Conservation (phyloP, 2,888 invertebrate species). For the Sussaba pulchella region DNA sequence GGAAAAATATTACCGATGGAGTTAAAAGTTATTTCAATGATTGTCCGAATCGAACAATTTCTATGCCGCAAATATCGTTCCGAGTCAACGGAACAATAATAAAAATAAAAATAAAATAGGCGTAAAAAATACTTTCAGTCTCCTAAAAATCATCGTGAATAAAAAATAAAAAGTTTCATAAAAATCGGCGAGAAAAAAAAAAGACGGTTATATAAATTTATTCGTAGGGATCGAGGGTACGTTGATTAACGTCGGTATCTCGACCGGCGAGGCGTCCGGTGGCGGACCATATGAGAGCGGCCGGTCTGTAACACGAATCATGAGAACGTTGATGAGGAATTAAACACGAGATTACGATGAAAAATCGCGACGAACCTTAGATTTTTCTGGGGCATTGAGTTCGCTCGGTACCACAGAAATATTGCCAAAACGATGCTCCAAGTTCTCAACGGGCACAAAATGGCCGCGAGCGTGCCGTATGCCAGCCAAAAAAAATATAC, state of each 20-base stretch:
- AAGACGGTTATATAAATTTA: conserved; percentile 14
- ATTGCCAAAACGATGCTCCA: conserved; percentile 91
- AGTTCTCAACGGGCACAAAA: conserved; percentile 92
- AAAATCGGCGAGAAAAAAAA: conserved; percentile 23
- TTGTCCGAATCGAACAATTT: conserved; percentile 27
- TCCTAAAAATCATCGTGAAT: conserved; percentile 12
- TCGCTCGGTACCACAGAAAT: conserved; percentile 88
- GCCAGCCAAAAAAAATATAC: conserved; percentile 92
- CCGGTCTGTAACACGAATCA: conserved; percentile 70
- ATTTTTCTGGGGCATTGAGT: conserved; percentile 87
- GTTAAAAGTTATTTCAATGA: background rate
- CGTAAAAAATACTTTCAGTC: conserved; percentile 16
- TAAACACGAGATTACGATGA: conserved; percentile 1
- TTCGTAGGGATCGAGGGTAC: conserved; percentile 36
- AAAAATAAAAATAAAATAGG: conserved; percentile 5
- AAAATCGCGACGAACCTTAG: conserved; percentile 85
- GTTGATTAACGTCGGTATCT: conserved; percentile 45
- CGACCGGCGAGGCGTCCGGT: conserved; percentile 55
- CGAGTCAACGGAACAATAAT: background rate
- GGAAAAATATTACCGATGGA: conserved; percentile 12
- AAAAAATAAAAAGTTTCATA: conserved; percentile 1
- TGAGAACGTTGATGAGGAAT: background rate
- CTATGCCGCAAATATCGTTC: background rate
- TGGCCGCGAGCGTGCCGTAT: conserved; percentile 91
- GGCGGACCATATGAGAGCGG: conserved; percentile 74